A percentile compares a stretch with the other conserved stretches of the same genome.
Conservation (phyloP, 2,113 vertebrate genomes). For the Nestor notabilis region DNA sequence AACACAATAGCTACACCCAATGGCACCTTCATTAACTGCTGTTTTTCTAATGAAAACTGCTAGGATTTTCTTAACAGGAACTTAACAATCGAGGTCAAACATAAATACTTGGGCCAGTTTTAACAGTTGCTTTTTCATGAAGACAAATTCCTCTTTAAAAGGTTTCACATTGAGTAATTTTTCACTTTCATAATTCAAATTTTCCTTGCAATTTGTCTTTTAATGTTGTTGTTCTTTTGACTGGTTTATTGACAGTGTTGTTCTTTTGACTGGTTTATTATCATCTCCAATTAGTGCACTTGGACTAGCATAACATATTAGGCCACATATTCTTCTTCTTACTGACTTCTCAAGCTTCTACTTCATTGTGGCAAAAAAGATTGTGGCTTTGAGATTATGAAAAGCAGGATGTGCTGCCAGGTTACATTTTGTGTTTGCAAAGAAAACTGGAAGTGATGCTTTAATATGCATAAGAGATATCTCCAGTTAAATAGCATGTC, state of each 20-base stretch:
- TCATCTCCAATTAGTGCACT: not conserved
- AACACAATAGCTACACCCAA: constrained; percentile 66
- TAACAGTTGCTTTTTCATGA: not conserved
- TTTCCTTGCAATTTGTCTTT: not conserved
- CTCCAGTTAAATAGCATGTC: not conserved
- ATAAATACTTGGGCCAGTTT: not conserved
- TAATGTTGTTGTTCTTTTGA: not conserved
- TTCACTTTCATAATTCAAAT: not conserved
- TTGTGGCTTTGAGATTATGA: not conserved
- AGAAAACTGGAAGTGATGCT: not conserved
- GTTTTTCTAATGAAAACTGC: not conserved
- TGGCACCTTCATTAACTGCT: constrained; percentile 33
- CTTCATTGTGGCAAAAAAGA: not conserved
- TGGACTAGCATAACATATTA: not conserved
- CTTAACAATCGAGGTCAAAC: not conserved
- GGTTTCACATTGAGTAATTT: not conserved
- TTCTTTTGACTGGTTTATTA: not conserved
- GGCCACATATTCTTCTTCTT: not conserved
- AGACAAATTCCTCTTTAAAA: not conserved
- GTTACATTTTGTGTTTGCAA: not conserved
- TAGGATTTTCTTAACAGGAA: not conserved
- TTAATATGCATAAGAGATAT: rapidly evolving
- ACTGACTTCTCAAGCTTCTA: not conserved
- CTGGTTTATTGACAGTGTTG: not conserved
- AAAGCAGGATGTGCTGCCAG: not conserved